Evolutionary conservation across 2,113 vertebrate species (phyloP).

Genomic region (Oreochromis niloticus): DNA sequence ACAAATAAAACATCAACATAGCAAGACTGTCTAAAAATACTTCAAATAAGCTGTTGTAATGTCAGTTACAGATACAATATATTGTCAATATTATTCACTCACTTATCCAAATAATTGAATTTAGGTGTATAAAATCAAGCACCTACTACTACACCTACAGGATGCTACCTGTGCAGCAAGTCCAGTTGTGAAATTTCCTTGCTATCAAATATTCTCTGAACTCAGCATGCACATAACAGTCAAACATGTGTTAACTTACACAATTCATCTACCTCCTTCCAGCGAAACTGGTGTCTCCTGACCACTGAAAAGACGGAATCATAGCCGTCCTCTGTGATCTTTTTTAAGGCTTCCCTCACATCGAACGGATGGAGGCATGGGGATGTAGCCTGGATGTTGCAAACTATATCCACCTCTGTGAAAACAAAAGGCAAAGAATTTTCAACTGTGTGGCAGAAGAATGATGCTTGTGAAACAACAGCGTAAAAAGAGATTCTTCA

Average conservation of each 20-base stretch:
- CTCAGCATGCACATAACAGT: neutral
- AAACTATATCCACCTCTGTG: constrained; percentile 84
- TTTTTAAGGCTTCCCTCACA: constrained; percentile 78
- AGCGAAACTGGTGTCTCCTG: constrained; percentile 88
- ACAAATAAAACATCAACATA: neutral
- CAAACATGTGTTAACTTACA: constrained; percentile 56
- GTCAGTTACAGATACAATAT: neutral
- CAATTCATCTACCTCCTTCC: constrained; percentile 84
- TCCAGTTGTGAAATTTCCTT: neutral
- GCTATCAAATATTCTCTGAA: neutral
- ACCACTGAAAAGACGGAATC: constrained; percentile 94
- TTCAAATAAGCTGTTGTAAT: neutral
- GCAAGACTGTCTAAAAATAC: neutral
- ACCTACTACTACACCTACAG: accelerated
- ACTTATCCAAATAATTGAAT: neutral
- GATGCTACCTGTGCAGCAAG: neutral
- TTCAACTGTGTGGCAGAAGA: accelerated
- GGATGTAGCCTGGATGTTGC: constrained; percentile 93
- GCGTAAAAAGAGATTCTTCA: accelerated
- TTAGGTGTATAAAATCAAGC: neutral
- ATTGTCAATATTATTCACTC: neutral
- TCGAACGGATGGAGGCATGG: constrained; percentile 90
- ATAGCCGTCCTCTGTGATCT: constrained; percentile 68
- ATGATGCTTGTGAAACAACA: neutral
- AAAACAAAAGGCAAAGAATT: neutral